Percentiles rank a stretch among this genome's conserved stretches.
phyloP scores from a whole-genome alignment of 1,140 invertebrate genomes.

The Pseudomyrmex gracilis region DNA sequence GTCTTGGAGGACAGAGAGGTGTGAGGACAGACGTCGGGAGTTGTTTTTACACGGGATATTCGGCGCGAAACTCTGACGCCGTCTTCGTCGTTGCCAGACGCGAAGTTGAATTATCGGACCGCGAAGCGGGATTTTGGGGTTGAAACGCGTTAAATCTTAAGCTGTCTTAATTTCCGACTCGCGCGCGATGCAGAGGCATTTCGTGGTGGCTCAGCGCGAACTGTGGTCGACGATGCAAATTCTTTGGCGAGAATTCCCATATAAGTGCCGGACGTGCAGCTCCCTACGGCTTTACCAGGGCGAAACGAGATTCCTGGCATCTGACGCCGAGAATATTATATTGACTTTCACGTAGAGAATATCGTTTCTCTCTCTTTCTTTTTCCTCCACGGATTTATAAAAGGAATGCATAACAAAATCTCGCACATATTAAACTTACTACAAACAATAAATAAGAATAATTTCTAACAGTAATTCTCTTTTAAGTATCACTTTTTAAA shows the following conservation, averaged over 20 bases:
- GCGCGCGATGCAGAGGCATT: constrained; percentile 44
- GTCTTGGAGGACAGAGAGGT: constrained; percentile 2
- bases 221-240: constrained; percentile 63
- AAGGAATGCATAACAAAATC: too few relatives aligned
- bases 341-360: not conserved
- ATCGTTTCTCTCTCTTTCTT: too few relatives aligned
- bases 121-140: constrained; percentile 60
- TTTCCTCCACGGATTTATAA: not conserved
- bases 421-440: too few relatives aligned
- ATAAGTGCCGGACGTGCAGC: constrained; percentile 24
- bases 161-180: constrained; percentile 66
- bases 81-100: constrained; percentile 59
- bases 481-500: too few relatives aligned
- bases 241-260: constrained; percentile 49
- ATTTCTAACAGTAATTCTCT: too few relatives aligned
- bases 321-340: not conserved
- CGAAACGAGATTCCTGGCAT: constrained; percentile 42
- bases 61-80: constrained; percentile 70
- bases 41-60: constrained; percentile 71
- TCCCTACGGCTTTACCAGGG: constrained; percentile 4
- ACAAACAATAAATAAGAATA: too few relatives aligned
- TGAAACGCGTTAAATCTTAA: constrained; percentile 71
- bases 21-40: constrained; percentile 43
- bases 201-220: constrained; percentile 27
- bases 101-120: constrained; percentile 68